phyloP scores from a whole-genome alignment of 64 coral and sea anemone species.

The Anthopleura sola region DNA sequence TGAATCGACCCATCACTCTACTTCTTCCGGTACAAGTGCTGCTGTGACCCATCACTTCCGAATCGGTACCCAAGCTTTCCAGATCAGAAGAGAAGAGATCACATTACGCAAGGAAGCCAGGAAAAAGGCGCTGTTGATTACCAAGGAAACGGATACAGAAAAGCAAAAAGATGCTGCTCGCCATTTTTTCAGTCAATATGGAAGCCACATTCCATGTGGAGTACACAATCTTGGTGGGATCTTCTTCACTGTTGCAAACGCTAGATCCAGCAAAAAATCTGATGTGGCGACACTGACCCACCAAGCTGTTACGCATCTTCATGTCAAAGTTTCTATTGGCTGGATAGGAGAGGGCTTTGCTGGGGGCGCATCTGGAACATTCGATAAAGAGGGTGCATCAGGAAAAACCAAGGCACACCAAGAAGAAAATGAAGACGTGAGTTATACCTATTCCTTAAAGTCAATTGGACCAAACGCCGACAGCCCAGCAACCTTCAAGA shows the following conservation, averaged over 20 bases:
- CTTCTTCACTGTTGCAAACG: constrained; percentile 26
- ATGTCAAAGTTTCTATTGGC: not conserved
- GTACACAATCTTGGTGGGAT: constrained; percentile 48
- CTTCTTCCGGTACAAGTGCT: not conserved
- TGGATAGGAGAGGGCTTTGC: not conserved
- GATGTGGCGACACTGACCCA: not conserved
- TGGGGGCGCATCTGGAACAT: not conserved
- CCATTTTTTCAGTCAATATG: constrained; percentile 34
- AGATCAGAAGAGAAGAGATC: not conserved
- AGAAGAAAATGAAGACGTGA: not conserved
- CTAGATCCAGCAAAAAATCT: not conserved
- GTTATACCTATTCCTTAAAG: not conserved
- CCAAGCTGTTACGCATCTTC: not conserved
- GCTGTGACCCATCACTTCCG: not conserved
- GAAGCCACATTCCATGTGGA: constrained; percentile 57
- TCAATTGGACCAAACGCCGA: too few species aligned
- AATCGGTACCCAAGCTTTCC: not conserved
- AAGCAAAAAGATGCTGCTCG: not conserved
- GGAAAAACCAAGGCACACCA: not conserved
- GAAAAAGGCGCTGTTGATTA: not conserved
- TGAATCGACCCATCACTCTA: not conserved
- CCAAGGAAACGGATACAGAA: not conserved
- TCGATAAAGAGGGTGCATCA: too few species aligned
- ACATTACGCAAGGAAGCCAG: not conserved
- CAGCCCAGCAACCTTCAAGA: too few species aligned